These are phyloP conservation scores for Coendou prehensilis DNA, from an alignment of 2,797 vertebrate genomes.

Conservation along the genomic window DNA sequence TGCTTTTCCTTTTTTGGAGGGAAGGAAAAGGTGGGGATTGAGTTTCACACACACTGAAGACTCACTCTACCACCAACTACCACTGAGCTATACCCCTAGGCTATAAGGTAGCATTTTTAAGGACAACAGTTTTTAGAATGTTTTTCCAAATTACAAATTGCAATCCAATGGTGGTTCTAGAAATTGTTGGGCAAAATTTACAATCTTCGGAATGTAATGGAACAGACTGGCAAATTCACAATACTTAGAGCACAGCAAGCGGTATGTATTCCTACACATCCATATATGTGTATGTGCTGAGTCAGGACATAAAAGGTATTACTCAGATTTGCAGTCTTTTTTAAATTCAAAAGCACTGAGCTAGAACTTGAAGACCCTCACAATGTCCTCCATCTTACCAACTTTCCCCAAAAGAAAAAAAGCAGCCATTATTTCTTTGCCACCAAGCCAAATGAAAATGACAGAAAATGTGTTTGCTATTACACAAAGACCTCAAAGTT, in stretches of 20 bases:
- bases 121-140: not conserved
- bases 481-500: slow-evolving; percentile 31
- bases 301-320: not conserved
- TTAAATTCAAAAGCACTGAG: slow-evolving; percentile 12
- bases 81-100: not conserved
- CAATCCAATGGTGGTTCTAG: not conserved
- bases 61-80: not conserved
- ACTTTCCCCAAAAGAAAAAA: not conserved
- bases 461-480: slow-evolving; percentile 3
- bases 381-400: not conserved
- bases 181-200: slow-evolving; percentile 27
- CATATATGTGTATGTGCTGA: not conserved
- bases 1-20: not conserved
- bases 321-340: not conserved
- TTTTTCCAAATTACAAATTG: not conserved
- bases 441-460: slow-evolving; percentile 1
- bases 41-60: not conserved
- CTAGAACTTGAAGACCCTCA: not conserved
- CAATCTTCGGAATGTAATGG: not conserved
- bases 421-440: not conserved
- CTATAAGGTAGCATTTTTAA: slow-evolving; percentile 35
- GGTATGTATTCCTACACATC: not conserved
- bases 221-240: slow-evolving; percentile 24
- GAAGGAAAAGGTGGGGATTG: not conserved
- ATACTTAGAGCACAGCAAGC: not conserved